These are phyloP conservation scores for Cepphus grylle DNA, from an alignment of 2,113 vertebrate genomes.

Conservation along the genomic window DNA sequence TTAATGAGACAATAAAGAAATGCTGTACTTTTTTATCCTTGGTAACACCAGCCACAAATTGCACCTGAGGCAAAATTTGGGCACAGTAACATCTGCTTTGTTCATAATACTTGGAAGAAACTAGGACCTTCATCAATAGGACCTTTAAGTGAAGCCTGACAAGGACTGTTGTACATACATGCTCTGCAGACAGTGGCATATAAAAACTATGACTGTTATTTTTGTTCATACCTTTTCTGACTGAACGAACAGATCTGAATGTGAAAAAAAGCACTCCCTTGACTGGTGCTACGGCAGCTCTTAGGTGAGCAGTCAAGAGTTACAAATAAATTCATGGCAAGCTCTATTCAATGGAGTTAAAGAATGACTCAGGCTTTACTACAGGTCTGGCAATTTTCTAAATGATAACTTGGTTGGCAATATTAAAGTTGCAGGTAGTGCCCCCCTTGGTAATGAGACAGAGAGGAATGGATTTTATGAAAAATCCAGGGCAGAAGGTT, in stretches of 20 bases:
- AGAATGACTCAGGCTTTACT: background rate
- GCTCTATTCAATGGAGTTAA: background rate
- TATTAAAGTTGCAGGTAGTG: background rate
- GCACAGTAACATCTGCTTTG: background rate
- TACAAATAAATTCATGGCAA: background rate
- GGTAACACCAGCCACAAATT: background rate
- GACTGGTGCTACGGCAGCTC: background rate
- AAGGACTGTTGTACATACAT: background rate
- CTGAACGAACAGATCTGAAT: background rate
- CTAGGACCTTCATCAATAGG: background rate
- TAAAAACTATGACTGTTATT: background rate
- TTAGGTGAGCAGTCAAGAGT: background rate
- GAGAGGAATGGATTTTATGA: background rate
- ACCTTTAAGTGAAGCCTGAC: background rate
- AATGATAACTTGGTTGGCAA: background rate
- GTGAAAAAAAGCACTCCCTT: background rate
- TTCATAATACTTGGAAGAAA: background rate
- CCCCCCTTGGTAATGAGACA: background rate
- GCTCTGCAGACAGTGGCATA: background rate
- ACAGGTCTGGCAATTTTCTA: background rate
- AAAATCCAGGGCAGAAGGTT: background rate
- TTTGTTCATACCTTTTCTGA: background rate
- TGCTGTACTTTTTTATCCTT: background rate
- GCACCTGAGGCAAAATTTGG: background rate
- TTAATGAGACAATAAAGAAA: background rate